phyloP scores from a whole-genome alignment of 1,140 invertebrate species.

The Parasteatoda tepidariorum region DNA sequence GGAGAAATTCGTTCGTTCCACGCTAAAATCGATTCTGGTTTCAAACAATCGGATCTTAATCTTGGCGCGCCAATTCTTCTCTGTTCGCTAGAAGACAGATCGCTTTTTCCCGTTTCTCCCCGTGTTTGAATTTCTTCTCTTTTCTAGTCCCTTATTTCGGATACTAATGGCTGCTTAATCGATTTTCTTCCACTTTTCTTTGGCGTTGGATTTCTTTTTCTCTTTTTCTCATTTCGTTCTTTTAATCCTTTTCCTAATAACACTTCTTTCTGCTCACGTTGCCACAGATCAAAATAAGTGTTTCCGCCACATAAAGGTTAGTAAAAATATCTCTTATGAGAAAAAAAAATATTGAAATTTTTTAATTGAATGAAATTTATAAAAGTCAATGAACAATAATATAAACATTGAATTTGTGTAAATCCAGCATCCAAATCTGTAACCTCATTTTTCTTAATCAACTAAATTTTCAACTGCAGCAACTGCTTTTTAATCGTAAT shows the following conservation, averaged over 20 bases:
- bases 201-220: not conserved
- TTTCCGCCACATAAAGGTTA: too few species aligned
- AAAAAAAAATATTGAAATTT: too few species aligned
- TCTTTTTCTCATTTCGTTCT: not conserved
- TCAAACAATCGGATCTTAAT: conserved; percentile 60
- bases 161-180: conserved; percentile 48
- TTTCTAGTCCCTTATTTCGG: conserved; percentile 38
- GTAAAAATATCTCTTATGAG: too few species aligned
- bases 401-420: too few species aligned
- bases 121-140: conserved; percentile 52
- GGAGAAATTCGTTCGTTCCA: conserved; percentile 42
- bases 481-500: too few species aligned
- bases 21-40: conserved; percentile 45
- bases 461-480: too few species aligned
- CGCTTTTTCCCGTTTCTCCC: conserved; percentile 35
- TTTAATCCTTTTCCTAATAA: not conserved
- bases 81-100: conserved; percentile 44
- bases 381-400: too few species aligned
- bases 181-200: conserved; percentile 44
- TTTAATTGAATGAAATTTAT: too few species aligned
- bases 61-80: conserved; percentile 56
- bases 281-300: too few species aligned
- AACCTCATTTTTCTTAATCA: too few species aligned
- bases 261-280: not conserved
- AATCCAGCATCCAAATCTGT: too few species aligned